These are phyloP conservation scores for Sclerodermus sp. DNA, from an alignment of 2,888 invertebrate species.

Conservation along the genomic window DNA sequence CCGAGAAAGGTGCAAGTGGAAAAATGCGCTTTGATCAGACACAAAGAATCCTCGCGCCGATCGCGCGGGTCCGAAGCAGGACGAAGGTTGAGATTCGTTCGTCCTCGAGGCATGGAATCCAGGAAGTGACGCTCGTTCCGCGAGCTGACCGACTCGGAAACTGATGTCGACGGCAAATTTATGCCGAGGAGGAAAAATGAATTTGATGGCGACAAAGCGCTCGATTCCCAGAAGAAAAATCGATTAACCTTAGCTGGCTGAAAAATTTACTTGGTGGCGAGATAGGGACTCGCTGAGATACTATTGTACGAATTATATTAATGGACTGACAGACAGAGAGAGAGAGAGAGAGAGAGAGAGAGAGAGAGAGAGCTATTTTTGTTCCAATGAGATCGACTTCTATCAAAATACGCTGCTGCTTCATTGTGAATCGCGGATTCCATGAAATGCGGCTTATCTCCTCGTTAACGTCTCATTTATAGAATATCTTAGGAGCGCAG, in stretches of 20 bases:
- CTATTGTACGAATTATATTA: neutral
- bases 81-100: conserved; percentile 34
- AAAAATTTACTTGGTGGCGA: too few relatives aligned
- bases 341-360: neutral
- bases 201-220: too few relatives aligned
- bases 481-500: too few relatives aligned
- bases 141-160: neutral
- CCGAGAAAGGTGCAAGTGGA: neutral
- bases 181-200: too few relatives aligned
- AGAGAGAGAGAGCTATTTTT: neutral
- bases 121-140: conserved; percentile 30
- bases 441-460: too few relatives aligned
- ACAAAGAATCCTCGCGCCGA: conserved; percentile 40
- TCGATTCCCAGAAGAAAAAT: too few relatives aligned
- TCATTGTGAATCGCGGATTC: too few relatives aligned
- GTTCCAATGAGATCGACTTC: too few relatives aligned
- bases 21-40: conserved; percentile 5
- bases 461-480: too few relatives aligned
- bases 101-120: conserved; percentile 48
- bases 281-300: too few relatives aligned
- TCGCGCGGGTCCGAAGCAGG: conserved; percentile 28
- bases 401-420: too few relatives aligned
- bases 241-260: too few relatives aligned
- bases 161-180: neutral
- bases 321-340: neutral